Evolutionary conservation across 2,797 vertebrate genomes (phyloP).

Genomic region (Emydoidea blandingii): DNA sequence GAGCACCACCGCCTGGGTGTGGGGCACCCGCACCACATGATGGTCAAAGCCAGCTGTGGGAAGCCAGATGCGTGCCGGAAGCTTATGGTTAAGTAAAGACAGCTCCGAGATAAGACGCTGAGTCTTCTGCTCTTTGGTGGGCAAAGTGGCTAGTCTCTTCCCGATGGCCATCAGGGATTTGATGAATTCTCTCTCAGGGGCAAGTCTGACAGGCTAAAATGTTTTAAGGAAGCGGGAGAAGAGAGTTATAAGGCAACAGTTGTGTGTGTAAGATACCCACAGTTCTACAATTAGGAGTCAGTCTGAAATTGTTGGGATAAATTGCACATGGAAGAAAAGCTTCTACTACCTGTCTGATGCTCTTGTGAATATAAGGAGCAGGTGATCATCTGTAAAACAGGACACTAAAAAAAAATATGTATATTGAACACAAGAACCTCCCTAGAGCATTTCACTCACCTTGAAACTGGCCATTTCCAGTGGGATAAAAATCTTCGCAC

Average conservation of each 20-base stretch:
- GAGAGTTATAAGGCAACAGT: rapidly evolving
- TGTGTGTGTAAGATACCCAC: rapidly evolving
- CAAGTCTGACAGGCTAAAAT: slow-evolving; percentile 88
- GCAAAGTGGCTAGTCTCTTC: slow-evolving; percentile 93
- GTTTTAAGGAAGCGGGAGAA: rapidly evolving
- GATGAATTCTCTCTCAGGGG: slow-evolving; percentile 95
- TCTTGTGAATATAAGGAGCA: background rate
- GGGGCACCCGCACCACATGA: slow-evolving; percentile 93
- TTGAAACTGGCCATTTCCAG: rapidly evolving
- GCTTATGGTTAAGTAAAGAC: slow-evolving; percentile 96
- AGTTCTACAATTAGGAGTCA: rapidly evolving
- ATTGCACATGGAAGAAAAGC: rapidly evolving
- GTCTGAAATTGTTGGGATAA: rapidly evolving
- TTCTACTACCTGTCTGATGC: background rate
- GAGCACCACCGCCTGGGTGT: slow-evolving; percentile 94
- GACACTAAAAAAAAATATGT: rapidly evolving
- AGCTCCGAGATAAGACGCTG: slow-evolving; percentile 94
- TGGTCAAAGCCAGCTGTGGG: slow-evolving; percentile 92
- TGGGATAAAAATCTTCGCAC: background rate
- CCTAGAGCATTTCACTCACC: background rate
- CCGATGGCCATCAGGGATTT: slow-evolving; percentile 96
- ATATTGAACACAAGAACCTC: background rate
- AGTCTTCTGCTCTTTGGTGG: slow-evolving; percentile 98
- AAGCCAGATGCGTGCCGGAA: slow-evolving; percentile 94
- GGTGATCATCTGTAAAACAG: background rate